Evolutionary conservation across 2,888 invertebrate species (phyloP), one percentile per base, ranked within the genome.

Genomic region (Eudemis profundana): DNA sequence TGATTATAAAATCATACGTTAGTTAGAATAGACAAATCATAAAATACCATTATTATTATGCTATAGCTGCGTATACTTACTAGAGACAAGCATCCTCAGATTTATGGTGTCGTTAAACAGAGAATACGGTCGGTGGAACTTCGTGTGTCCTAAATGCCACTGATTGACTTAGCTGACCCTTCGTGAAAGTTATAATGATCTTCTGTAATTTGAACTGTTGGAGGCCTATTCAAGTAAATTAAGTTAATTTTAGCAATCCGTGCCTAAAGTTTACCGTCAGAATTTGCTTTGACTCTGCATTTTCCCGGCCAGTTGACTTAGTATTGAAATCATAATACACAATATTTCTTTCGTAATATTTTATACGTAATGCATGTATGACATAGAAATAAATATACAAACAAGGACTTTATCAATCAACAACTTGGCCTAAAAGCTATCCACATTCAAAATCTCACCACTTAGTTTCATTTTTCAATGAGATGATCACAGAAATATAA

Each of bases 101-200:
- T 47, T 59, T 21, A 59, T 36, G 46, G 47, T 12, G 47, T 59
- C 57, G 46, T 57, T 57, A 46, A 57, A 21, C 46, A 33, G 46
- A 57, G 29, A 21, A 36, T 47, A 57, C 59, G 59, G 47, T 47
- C 59, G 47, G 21, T 23, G 23, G 23, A 59, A 59, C 59, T 59
- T 59, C 15, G 59, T 59, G 59, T 59, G 46, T 59, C 59, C 59
- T 59, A 36, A 47, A 59, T 21, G 59, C 38, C 59, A 49, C 47
- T 59, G 59, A 59, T 59, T 59, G 59, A 59, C 59, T 59, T 59
- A 47, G 59, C 59, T 59, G 59, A 59, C 59, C 59, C 59, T 49
- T 49, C 47, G 59, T 47, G 59, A 59, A 59, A 59, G 59, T 59
- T 59, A 49, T 49, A 59, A 59, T 59, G 59, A 59, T 59, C 47